A percentile compares a stretch with the other conserved stretches of the same genome.
phyloP scores from a whole-genome alignment of 1,140 invertebrate genomes.

The Globodera rostochiensis region DNA sequence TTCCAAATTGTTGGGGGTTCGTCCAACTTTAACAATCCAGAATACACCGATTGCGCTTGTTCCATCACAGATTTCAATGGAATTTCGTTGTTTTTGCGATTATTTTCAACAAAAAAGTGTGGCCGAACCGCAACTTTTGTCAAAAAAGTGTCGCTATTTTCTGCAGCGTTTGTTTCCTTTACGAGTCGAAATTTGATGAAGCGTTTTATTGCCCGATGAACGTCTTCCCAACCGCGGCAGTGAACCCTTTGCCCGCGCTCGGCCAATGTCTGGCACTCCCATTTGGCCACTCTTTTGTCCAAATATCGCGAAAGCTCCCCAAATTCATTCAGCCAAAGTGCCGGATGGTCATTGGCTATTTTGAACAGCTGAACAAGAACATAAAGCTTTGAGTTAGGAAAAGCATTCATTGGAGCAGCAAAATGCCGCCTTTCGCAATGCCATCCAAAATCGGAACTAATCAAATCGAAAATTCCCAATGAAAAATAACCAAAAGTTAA shows the following conservation, averaged over 20 bases:
- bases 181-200: not conserved
- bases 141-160: not conserved
- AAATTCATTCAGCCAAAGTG: not conserved
- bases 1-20: not conserved
- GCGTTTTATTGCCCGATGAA: not conserved
- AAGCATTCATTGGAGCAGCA: no score
- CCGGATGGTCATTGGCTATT: not conserved
- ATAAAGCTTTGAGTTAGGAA: not conserved
- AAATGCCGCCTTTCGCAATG: no score
- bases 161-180: not conserved
- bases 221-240: not conserved
- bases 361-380: not conserved
- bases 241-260: not conserved
- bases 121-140: not conserved
- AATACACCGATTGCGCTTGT: not conserved
- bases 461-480: no score
- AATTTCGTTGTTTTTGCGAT: not conserved
- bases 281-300: not conserved
- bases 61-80: not conserved
- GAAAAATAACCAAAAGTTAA: no score
- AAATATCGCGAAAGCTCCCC: not conserved
- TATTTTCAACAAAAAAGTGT: not conserved
- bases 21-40: not conserved
- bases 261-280: not conserved
- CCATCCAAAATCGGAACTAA: no score